Evolutionary conservation across 2,113 vertebrate genomes (phyloP).

Genomic region (Ictalurus furcatus): DNA sequence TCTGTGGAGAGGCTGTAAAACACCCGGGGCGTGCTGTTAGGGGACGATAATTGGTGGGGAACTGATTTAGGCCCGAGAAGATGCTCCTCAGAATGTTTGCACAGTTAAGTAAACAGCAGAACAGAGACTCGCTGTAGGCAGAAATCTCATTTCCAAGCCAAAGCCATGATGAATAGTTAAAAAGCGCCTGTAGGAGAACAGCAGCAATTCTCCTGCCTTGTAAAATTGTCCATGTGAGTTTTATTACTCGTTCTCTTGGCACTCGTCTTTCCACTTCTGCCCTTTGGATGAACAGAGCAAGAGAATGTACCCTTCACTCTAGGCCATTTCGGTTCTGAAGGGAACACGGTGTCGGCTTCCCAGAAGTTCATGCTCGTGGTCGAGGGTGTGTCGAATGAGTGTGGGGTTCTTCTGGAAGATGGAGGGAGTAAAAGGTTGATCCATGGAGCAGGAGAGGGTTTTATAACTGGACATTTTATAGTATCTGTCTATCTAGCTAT

Average conservation of each 20-base stretch:
- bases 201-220: neutral
- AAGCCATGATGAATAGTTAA: neutral
- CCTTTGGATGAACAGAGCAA: neutral
- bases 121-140: neutral
- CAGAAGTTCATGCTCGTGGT: neutral
- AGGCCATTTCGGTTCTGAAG: neutral
- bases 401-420: constrained; percentile 12
- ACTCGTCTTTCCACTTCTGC: too few relatives aligned
- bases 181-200: neutral
- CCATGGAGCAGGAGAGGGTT: neutral
- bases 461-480: neutral
- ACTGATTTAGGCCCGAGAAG: neutral
- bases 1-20: too few relatives aligned
- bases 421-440: neutral
- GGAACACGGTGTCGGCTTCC: neutral
- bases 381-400: neutral
- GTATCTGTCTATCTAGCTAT: neutral
- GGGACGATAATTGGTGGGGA: neutral
- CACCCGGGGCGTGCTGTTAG: neutral
- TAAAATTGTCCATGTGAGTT: neutral
- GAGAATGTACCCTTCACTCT: neutral
- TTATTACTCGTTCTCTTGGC: neutral
- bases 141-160: neutral
- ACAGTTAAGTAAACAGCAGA: neutral
- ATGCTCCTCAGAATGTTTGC: neutral